phyloP scores from a whole-genome alignment of 2,888 invertebrate genomes.

The Hydrotaea diabolus region DNA sequence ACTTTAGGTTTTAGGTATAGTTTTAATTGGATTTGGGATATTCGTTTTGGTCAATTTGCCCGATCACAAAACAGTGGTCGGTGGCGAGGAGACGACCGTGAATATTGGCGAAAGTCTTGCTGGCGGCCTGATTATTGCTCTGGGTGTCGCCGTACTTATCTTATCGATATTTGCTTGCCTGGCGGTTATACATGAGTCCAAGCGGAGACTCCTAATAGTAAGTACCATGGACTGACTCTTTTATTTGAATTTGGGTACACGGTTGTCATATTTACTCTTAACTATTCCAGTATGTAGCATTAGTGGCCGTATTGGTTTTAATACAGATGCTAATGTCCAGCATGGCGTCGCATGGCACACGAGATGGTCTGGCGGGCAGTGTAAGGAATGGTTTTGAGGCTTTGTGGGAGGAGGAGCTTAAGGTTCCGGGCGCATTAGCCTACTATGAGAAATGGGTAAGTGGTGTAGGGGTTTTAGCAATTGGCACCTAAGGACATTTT shows the following conservation, averaged over 20 bases:
- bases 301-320: conserved; percentile 72
- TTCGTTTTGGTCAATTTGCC: conserved; percentile 74
- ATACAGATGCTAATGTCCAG: conserved; percentile 74
- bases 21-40: conserved; percentile 75
- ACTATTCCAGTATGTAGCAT: conserved; percentile 72
- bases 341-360: conserved; percentile 77
- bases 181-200: conserved; percentile 75
- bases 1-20: conserved; percentile 73
- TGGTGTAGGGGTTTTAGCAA: background rate
- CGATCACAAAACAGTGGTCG: conserved; percentile 69
- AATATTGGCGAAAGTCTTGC: conserved; percentile 76
- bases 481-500: background rate
- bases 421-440: conserved; percentile 73
- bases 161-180: conserved; percentile 75
- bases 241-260: no score
- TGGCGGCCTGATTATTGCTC: conserved; percentile 75
- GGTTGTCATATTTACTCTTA: no score
- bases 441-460: conserved; percentile 76
- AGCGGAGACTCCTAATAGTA: conserved; percentile 72
- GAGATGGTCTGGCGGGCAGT: conserved; percentile 76
- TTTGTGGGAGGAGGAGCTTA: conserved; percentile 73
- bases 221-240: conserved; percentile 64
- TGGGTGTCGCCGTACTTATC: conserved; percentile 73
- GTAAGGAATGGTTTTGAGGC: conserved; percentile 75
- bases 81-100: conserved; percentile 72